Evolutionary conservation across 2,113 vertebrate species (phyloP), one percentile per base, ranked within the genome.

Genomic region (Pelusios castaneus): DNA sequence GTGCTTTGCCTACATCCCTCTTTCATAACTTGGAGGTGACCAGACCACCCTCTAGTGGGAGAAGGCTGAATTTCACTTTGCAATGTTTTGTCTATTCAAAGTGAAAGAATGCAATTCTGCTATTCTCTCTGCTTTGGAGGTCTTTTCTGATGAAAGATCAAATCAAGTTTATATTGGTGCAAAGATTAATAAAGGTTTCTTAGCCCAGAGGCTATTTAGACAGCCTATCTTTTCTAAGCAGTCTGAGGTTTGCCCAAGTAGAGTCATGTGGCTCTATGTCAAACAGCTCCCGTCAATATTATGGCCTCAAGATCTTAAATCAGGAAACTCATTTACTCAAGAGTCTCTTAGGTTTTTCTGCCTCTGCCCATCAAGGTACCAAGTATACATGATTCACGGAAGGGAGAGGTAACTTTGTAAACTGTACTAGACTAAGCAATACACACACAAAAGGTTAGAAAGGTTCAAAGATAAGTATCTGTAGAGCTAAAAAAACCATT

Each of bases 41-140:
- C 93, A 97, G 96, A 96, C 85, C 95, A 93, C 97, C 97, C 97
- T 98, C 97, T 98, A 97, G 97, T 96, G 97, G 97, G 93, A 70
- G 47, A 90, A 91, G 73, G 56, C 45, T 83, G 92, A 86, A 97
- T 94, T 95, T 96, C 96, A 91, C 54, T 41, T 76, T 91, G 38
- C 21, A 49, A 90, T 34, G 45, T 24, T 45, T 43, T 89, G 4
- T n/a, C 13, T 87, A 6, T 55, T 88, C 82, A 34, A 88, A 76
- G 85, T 58, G 13, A 14, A 91, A 91, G 31, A 95, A 17, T 29
- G 14, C 56, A 38, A 73, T 90, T 86, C 84, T 94, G 8, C 87
- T 92, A 88, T 56, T 21, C 92, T 21, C 92, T 94, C 90, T 94
- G 87, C 89, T 88, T 94, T 45, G 81, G 63, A 95, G 78, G 90